phyloP scores from a whole-genome alignment of 2,888 invertebrate species.

The Chaitophorus viminalis region DNA sequence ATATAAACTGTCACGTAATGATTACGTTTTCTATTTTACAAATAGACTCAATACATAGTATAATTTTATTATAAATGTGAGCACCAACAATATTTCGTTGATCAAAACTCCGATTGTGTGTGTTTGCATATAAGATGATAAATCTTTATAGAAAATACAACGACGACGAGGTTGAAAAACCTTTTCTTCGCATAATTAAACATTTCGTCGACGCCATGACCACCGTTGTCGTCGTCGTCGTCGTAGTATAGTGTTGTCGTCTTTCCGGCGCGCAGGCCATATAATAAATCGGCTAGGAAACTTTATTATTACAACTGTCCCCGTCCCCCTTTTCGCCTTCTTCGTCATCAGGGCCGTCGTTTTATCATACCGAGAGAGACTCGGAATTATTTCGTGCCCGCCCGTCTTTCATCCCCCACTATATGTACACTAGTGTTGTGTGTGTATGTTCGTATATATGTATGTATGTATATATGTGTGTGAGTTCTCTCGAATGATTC shows the following conservation, averaged over 20 bases:
- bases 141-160: neutral
- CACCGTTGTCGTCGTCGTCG: neutral
- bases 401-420: neutral
- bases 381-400: slow-evolving; percentile 9
- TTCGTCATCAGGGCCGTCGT: neutral
- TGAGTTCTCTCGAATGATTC: slow-evolving; percentile 5
- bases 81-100: too few relatives aligned
- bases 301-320: slow-evolving; percentile 48
- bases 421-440: neutral
- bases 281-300: slow-evolving; percentile 57
- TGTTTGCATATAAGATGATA: neutral
- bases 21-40: too few relatives aligned
- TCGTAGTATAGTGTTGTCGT: neutral
- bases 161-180: slow-evolving; percentile 27
- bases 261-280: slow-evolving; percentile 6
- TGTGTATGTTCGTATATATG: too few relatives aligned
- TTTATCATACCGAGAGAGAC: slow-evolving; percentile 24
- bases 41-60: too few relatives aligned
- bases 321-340: neutral
- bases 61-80: too few relatives aligned
- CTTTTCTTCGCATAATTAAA: slow-evolving; percentile 27
- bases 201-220: slow-evolving; percentile 12
- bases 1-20: too few relatives aligned
- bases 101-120: too few relatives aligned
- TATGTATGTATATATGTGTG: neutral